Conservation (phyloP, 2,113 vertebrate genomes). For the Pholis gunnellus region DNA sequence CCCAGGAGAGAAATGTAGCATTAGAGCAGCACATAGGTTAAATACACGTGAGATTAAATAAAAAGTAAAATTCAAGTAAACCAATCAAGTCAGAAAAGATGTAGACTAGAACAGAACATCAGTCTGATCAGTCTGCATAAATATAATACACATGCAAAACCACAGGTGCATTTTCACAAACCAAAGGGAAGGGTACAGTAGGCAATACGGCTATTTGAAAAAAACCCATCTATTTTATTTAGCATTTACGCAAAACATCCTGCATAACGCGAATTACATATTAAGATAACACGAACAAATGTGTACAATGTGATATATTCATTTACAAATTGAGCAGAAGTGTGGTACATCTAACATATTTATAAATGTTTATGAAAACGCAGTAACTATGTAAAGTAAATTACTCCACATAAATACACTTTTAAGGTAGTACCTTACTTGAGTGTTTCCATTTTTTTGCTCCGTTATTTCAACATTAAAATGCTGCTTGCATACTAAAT, state of each 20-base stretch:
- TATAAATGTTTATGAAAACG: background rate
- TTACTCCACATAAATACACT: background rate
- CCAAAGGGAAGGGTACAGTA: no score
- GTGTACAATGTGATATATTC: background rate
- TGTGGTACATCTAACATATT: background rate
- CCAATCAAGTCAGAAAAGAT: background rate
- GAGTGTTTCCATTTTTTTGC: background rate
- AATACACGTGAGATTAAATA: background rate
- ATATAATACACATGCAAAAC: background rate
- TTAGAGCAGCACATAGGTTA: background rate
- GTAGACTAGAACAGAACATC: background rate
- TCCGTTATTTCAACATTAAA: background rate
- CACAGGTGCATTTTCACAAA: background rate
- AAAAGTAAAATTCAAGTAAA: background rate
- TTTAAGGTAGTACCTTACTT: background rate
- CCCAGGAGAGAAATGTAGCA: background rate
- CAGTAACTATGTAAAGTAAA: background rate
- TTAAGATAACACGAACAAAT: background rate
- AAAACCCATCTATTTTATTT: background rate
- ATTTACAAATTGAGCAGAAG: background rate
- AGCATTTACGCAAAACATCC: background rate
- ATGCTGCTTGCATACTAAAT: background rate
- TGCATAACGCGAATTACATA: no score
- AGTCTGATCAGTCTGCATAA: background rate
- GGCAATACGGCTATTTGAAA: background rate